Evolutionary conservation across 1,140 invertebrate genomes (phyloP).

Genomic region (Laupala kohalensis): DNA sequence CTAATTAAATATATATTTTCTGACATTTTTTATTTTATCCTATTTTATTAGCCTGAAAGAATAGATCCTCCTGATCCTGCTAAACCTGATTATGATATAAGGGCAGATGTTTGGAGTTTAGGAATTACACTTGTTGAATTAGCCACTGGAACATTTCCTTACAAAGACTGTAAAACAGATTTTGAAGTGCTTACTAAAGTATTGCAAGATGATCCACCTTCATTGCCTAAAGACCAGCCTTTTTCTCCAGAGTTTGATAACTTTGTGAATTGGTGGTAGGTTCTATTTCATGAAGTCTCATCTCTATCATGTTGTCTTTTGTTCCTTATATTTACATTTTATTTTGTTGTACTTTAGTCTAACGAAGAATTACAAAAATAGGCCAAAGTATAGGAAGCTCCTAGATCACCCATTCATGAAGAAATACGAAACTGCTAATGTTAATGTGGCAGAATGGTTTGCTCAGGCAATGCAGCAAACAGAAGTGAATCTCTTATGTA

Average conservation of each 20-base stretch:
- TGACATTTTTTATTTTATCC: background rate
- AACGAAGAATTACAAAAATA: slow-evolving; percentile 80
- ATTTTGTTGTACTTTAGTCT: slow-evolving; percentile 48
- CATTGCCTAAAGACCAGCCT: slow-evolving; percentile 56
- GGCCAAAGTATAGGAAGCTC: slow-evolving; percentile 89
- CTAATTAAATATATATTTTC: background rate
- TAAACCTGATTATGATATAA: slow-evolving; percentile 90
- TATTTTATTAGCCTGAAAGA: slow-evolving; percentile 67
- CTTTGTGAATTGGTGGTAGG: slow-evolving; percentile 71
- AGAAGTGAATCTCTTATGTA: slow-evolving; percentile 16
- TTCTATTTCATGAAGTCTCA: slow-evolving; percentile 5
- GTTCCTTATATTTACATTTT: background rate
- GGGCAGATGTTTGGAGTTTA: slow-evolving; percentile 97
- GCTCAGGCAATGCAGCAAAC: slow-evolving; percentile 29
- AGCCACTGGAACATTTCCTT: slow-evolving; percentile 80
- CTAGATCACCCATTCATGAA: slow-evolving; percentile 81
- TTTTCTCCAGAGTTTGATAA: slow-evolving; percentile 72
- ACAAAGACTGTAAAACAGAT: slow-evolving; percentile 86
- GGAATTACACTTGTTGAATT: slow-evolving; percentile 93
- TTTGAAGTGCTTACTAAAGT: slow-evolving; percentile 90
- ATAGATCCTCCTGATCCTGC: slow-evolving; percentile 81
- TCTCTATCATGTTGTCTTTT: background rate
- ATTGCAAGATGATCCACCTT: slow-evolving; percentile 75
- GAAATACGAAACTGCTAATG: slow-evolving; percentile 58
- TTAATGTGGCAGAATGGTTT: slow-evolving; percentile 70